Evolutionary conservation across 2,888 invertebrate genomes (phyloP).

Genomic region (Malthinus flaveolus): DNA sequence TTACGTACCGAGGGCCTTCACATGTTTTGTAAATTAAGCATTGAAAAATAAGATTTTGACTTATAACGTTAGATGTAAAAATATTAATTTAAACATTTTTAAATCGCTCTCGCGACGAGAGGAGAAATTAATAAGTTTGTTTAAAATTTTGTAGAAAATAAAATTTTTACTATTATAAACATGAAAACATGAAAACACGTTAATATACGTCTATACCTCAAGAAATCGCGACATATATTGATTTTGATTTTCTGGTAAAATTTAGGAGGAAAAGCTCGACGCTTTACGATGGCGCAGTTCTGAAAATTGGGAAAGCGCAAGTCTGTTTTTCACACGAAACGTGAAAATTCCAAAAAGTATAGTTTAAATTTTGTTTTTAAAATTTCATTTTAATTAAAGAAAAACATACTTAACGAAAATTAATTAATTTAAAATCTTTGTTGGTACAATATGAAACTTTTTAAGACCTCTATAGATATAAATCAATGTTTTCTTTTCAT

Average conservation of each 20-base stretch:
- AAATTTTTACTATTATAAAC: slow-evolving; percentile 15
- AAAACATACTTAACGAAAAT: no score
- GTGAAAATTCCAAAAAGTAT: slow-evolving; percentile 5
- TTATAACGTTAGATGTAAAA: no score
- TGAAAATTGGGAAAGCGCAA: slow-evolving; percentile 20
- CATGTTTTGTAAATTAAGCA: slow-evolving; percentile 14
- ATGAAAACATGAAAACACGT: slow-evolving; percentile 18
- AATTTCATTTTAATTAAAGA: background rate
- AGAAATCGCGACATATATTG: slow-evolving; percentile 46
- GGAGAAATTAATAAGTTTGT: background rate
- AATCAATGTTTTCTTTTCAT: no score
- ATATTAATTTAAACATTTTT: no score
- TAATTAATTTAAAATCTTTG: no score
- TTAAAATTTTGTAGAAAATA: background rate
- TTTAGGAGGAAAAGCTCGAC: slow-evolving; percentile 32
- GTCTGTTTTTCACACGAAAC: slow-evolving; percentile 20
- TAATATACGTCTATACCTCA: slow-evolving; percentile 37
- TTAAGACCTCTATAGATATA: no score
- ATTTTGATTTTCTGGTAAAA: slow-evolving; percentile 47
- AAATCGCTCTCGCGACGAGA: no score
- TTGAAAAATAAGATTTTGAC: background rate
- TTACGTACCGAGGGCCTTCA: slow-evolving; percentile 4
- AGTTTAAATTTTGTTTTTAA: background rate
- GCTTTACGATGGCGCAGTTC: slow-evolving; percentile 26
- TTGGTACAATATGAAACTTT: no score